Evolutionary conservation across 2,888 invertebrate genomes (phyloP), one percentile per base, ranked within the genome.

Genomic region (Toxonevra muliebris): DNA sequence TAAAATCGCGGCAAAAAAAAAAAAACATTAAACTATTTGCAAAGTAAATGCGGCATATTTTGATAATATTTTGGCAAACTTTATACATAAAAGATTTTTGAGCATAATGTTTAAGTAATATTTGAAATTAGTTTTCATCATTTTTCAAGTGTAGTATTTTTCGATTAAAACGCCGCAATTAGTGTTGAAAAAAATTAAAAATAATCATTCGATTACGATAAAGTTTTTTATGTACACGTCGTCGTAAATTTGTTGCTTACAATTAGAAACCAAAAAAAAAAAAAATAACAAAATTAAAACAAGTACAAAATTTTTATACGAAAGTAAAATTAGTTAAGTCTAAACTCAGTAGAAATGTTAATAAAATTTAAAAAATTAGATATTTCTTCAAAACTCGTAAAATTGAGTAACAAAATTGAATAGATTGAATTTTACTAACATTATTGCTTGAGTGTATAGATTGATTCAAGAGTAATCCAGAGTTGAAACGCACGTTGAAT

Each of bases 141-240:
- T 59, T 57, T 45, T 40, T 15, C 30, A 52, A 53, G 30, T 12
- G 64, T 64, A 63, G 15, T 48, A 15, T 5, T n/a, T 5, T n/a
- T 48, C 15, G 8, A 15, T 8, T 12, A 48, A 15, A 48, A 48
- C 2, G 48, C 48, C 48, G 48, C 48, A 48, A 48, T 48, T 8
- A 48, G 48, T 48, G 3, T n/a, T n/a, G 15, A 48, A 8, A 48
- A 48, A 48, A 48, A 48, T 12, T 48, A 48, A 61, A 45, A 43
- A 13, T 4, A 57, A 65, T 30, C 30, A 30, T 48, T 50, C 50
- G 48, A 58, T 17, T 69, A 69, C 55, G 64, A 54, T 61, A 43
- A 76, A 76, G 81, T 82, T 81, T 81, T 81, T 80, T 82, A 81
- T 82, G 81, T 81, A 81, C 81, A 77, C 78, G 79, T 79, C 79